A percentile compares a stretch with the other conserved stretches of the same genome.
These are phyloP conservation scores for Psittacula echo DNA, from an alignment of 2,797 vertebrate genomes.

Conservation along the genomic window DNA sequence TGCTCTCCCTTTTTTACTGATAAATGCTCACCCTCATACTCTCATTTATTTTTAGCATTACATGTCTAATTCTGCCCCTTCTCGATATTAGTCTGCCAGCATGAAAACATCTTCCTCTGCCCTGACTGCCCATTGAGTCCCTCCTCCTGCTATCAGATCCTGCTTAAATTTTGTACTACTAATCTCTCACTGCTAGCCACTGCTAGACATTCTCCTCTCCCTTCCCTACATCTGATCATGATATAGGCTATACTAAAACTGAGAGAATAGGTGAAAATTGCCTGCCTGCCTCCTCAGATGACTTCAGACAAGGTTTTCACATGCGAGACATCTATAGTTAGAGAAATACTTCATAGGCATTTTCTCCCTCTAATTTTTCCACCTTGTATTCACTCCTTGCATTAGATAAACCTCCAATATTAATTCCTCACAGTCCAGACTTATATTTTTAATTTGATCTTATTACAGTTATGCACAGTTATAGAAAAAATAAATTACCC, in stretches of 20 bases:
- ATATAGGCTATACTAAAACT: background rate
- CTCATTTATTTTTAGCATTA: slow-evolving; percentile 1
- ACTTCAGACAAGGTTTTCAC: slow-evolving; percentile 36
- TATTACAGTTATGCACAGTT: background rate
- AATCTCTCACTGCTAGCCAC: background rate
- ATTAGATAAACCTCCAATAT: background rate
- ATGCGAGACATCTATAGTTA: background rate
- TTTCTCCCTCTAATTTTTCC: slow-evolving; percentile 7
- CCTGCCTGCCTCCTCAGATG: slow-evolving; percentile 21
- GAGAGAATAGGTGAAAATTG: slow-evolving; percentile 16
- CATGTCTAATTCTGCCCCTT: background rate
- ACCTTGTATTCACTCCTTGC: background rate
- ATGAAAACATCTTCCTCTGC: background rate
- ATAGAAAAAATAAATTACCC: slow-evolving; percentile 47
- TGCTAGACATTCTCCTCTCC: background rate
- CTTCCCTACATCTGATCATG: background rate
- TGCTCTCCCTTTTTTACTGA: background rate
- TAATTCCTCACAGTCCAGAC: background rate
- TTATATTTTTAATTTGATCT: slow-evolving; percentile 45
- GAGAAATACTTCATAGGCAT: slow-evolving; percentile 18
- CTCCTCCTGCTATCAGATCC: background rate
- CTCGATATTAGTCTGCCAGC: background rate
- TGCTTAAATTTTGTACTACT: background rate
- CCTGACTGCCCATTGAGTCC: background rate
- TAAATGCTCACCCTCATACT: background rate